Evolutionary conservation across 2,113 vertebrate species (phyloP), one percentile per base, ranked within the genome.

Genomic region (Prolemur simus): DNA sequence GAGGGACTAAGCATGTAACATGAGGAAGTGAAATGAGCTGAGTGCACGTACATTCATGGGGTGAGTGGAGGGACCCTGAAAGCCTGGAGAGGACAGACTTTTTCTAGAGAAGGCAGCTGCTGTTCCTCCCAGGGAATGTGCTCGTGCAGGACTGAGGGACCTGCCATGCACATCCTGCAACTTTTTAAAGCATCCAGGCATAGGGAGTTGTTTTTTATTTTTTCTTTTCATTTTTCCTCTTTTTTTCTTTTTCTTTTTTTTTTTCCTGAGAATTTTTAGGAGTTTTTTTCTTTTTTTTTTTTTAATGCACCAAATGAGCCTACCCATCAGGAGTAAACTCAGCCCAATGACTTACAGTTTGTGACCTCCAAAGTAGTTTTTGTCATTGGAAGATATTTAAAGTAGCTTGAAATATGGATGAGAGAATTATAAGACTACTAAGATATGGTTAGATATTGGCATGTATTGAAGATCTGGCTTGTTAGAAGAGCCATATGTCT

Each of bases 291-390:
- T 69, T 69, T 9, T 27, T 14, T 69, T 69, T 9, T 27, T 93
- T 90, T 73, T 52, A 76, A 85, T 20, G n/a, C 20, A 84, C 8
- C n/a, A 76, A 88, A 66, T 95, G 88, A 95, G n/a, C 58, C 34
- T 47, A 27, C 58, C 81, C 71, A 1, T 52, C n/a, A 25, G 37
- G 71, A 81, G 11, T 91, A 87, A 47, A 80, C 63, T 81, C 21
- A 64, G 0, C 52, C 42, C 32, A 92, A 4, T 52, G 73, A 74
- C 8, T 58, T 69, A 64, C 0, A 68, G 64, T 29, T 63, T 71
- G 12, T 81, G 45, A 37, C 32, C 23, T 77, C n/a, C 76, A 49
- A 74, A 74, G 80, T 58, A 34, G 47, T 2, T 52, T 77, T 91
- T 39, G 64, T 34, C 32, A 52, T 88, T 42, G 42, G 11, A 42